Evolutionary conservation across 2,797 vertebrate species (phyloP), one percentile per base, ranked within the genome.

Genomic region (Neostethus bicornis): DNA sequence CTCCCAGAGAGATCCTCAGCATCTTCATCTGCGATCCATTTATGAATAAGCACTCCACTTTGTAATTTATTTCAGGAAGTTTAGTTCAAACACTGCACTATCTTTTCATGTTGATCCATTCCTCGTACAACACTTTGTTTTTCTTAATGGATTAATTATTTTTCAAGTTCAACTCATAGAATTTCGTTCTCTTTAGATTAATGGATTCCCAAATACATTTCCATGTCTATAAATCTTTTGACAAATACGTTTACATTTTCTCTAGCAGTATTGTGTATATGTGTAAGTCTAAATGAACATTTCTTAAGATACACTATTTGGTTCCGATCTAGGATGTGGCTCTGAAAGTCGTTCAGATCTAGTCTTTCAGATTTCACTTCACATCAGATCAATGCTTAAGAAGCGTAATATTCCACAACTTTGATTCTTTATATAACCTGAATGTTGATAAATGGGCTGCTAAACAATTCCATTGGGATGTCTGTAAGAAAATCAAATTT

Each of bases 31-130:
- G 63, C 44, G 10, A 7, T 16, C 31, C 45, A 69, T 39, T 49
- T 1, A 11, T 3, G 4, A n/a, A n/a, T 52, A 45, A 62, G 53
- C 57, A 67, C 47, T 71, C 64, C 58, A 66, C 66, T 73, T 59
- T 54, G 29, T 74, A 58, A 81, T 77, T 75, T 60, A 54, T 49
- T 37, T 42, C 52, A 59, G n/a, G 51, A 41, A 51, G 61, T 65
- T 55, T 42, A 23, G 24, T 52, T 24, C 45, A 57, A 57, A 39
- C 57, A 43, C 68, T 55, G 29, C 16, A 11, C 7, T 37, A 14
- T 23, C 44, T 43, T 31, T 19, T 9, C 42, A 10, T 60, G 10
- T 51, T 31, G n/a, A 20, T 50, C 12, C 4, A 7, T 31, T 25
- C 7, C 32, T 13, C 51, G 34, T 16, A 11, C 26, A 21, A 42